Evolutionary conservation across 2,797 vertebrate genomes (phyloP).

Genomic region (Trachurus trachurus): DNA sequence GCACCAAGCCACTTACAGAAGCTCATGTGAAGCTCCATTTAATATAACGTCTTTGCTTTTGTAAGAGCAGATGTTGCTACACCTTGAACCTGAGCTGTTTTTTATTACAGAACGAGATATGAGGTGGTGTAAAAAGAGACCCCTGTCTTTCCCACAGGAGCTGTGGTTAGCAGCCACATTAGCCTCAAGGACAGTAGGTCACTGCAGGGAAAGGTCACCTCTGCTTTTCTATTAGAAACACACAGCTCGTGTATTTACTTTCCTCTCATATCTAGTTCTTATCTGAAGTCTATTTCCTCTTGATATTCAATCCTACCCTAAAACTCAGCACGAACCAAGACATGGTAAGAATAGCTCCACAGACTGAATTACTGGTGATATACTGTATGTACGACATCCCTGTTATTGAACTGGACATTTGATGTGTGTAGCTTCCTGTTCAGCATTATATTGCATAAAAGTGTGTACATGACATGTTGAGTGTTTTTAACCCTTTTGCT

Average conservation of each 20-base stretch:
- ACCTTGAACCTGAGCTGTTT: background rate
- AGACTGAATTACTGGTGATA: slow-evolving; percentile 13
- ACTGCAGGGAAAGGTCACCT: slow-evolving; percentile 69
- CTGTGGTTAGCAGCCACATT: slow-evolving; percentile 59
- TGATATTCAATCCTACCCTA: slow-evolving; percentile 49
- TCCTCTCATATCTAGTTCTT: slow-evolving; percentile 49
- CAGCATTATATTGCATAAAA: slow-evolving; percentile 21
- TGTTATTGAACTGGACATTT: slow-evolving; percentile 32
- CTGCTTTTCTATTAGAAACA: slow-evolving; percentile 43
- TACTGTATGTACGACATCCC: slow-evolving; percentile 19
- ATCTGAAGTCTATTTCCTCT: slow-evolving; percentile 44
- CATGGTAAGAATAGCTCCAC: slow-evolving; percentile 47
- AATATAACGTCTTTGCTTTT: background rate
- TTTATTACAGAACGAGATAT: slow-evolving; percentile 26
- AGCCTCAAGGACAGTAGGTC: slow-evolving; percentile 53
- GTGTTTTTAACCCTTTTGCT: slow-evolving; percentile 10
- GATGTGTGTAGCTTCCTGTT: slow-evolving; percentile 35
- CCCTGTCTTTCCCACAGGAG: slow-evolving; percentile 5
- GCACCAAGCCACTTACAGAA: background rate
- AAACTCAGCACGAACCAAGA: slow-evolving; percentile 39
- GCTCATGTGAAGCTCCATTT: background rate
- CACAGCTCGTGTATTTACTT: slow-evolving; percentile 47
- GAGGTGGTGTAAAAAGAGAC: slow-evolving; percentile 8
- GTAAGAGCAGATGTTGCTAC: background rate
- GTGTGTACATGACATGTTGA: background rate